Base-by-base conservation (phyloP, 2,888 invertebrate species). In the Drosophila pseudotakahashii region DNA sequence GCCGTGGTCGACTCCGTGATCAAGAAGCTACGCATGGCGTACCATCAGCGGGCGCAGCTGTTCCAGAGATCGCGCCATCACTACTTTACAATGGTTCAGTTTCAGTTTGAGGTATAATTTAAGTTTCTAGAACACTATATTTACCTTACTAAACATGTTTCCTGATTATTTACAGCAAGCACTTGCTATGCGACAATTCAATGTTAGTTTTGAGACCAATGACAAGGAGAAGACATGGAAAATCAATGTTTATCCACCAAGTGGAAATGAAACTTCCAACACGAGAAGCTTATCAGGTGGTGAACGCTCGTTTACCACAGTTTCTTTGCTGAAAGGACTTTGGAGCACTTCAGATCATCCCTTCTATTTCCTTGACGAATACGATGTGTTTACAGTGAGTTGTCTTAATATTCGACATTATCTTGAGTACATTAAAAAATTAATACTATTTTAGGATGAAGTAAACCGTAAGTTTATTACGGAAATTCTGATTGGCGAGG, bases 291-390 rank as follows among this genome's bases (percentile, higher is more conserved):
- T 99, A 75, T 98, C 98, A 0, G 99, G 99, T 41, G 99, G 99
- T 6, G 99, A 99, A 93, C 94, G 98, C 62, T 98, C 98, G 2
- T 99, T 96, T 93, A 95, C 98, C n/a, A 99, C 98, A 0, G 96
- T 98, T 10, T 97, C 98, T 37, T 97, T 99, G 91, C 94, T 99
- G 76, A 94, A 98, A 92, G 95, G 98, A 34, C 93, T 99, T 36
- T 99, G 99, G 99, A 96, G 97, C 68, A 96, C 96, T 77, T 96
- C 97, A 88, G 95, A 96, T 88, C 94, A 97, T 87, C 99, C 99
- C 0, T 98, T 99, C 92, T 96, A 96, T 93, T 95, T 98, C 91
- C 93, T 99, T 80, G 99, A 99, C 92, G 99, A 99, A 93, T 99
- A 98, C 90, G 98, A 99, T 90, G 98, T 99, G 0, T 99, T 97